Conservation (phyloP, 92 coral and sea anemone species). For the Palythoa heliodiscus region DNA sequence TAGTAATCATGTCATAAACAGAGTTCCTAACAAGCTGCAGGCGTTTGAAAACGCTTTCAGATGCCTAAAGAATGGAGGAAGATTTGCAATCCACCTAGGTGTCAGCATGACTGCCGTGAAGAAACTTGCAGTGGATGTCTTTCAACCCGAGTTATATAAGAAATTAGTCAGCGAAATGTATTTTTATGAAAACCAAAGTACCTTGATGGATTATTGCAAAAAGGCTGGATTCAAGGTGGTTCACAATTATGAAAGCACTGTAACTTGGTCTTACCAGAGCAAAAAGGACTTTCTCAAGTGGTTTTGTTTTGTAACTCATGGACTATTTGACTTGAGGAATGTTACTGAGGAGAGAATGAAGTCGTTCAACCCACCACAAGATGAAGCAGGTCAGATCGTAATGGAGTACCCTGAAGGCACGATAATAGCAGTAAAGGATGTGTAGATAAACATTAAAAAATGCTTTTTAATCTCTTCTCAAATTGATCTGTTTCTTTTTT, state of each 20-base stretch:
- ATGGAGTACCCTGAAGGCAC: conserved; percentile 11
- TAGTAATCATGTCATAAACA: conserved; percentile 37
- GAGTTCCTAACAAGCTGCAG: conserved; percentile 35
- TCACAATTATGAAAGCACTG: conserved; percentile 1
- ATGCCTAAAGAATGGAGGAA: conserved; percentile 29
- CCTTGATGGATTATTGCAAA: conserved; percentile 16
- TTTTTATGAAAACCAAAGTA: conserved; percentile 15
- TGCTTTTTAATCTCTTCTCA: no score
- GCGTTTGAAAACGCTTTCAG: conserved; percentile 34
- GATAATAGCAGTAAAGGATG: conserved; percentile 25
- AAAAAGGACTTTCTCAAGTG: conserved; percentile 35
- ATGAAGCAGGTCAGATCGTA: not conserved
- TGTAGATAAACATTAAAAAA: not conserved
- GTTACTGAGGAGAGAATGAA: conserved; percentile 22
- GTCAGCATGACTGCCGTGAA: conserved; percentile 7
- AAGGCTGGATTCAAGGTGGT: conserved; percentile 26
- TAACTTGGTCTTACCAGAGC: conserved; percentile 23
- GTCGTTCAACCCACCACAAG: conserved; percentile 28
- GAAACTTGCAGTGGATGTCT: conserved; percentile 20
- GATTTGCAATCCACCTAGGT: conserved; percentile 25
- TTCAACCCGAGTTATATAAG: conserved; percentile 15
- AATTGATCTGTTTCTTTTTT: no score
- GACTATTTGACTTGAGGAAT: conserved; percentile 26
- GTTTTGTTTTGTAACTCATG: conserved; percentile 28
- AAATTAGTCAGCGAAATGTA: conserved; percentile 28